Evolutionary conservation across 2,888 invertebrate genomes (phyloP), one percentile per base, ranked within the genome.

Genomic region (Crioceris asparagi): DNA sequence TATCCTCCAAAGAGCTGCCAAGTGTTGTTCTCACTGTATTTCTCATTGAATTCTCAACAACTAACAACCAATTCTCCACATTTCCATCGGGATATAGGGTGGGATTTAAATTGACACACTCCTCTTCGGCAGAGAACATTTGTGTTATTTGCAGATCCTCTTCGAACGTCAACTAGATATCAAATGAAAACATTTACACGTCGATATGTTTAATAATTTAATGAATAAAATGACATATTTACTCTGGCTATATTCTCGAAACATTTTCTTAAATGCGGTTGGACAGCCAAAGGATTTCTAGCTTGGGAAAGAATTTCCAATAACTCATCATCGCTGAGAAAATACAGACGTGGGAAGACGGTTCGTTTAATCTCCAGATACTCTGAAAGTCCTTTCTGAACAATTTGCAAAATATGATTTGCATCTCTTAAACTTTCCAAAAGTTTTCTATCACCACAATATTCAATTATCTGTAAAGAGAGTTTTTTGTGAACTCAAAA

Each of bases 251-350:
- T 79, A 53, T 79, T 82, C 59, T 86, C 85, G 61, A 86, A 86
- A 62, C 85, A 85, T 61, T 86, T 86, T 46, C 79, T 71, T n/a
- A 86, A 65, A 63, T 85, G 83, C 1, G 84, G 84, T 59, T 86
- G 84, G 2, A 87, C 83, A 1, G 83, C 77, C 29, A 72, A 63
- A 0, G 85, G 83, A 55, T 86, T 82, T 39, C 79, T 73, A 1
- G 84, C 78, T 64, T 86, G 83, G 0, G 85, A 81, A 32, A 87
- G 65, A 32, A 87, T 83, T 61, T 86, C 84, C 46, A 87, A 65
- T 19, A 87, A 65, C 55, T 87, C 86, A 52, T 85, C 84, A 53
- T 87, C 86, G 48, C 85, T 84, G 44, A 87, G 74, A 66, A 87
- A 86, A 68, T 79, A 85, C 61, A 85, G 77, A 55, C 79, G 64